Base-by-base conservation (phyloP, 2,888 invertebrate species). In the Perdita meconis region DNA sequence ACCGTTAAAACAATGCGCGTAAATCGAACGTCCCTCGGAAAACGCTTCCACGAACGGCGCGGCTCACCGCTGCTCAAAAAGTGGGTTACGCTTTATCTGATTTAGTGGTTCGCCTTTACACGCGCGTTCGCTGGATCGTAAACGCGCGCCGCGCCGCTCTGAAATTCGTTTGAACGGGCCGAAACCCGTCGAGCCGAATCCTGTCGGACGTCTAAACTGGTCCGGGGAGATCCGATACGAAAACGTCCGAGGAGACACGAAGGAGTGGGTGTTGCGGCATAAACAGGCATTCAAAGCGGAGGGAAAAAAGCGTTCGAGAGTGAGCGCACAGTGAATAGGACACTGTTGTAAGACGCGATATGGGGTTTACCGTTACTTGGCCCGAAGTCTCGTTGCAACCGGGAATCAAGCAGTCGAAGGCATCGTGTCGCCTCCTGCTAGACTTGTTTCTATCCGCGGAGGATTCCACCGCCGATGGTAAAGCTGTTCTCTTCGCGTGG, bases 361-460 rank as follows among this genome's bases (percentile, higher is more conserved):
- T 68, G 56, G 68, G 73, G 82, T 84, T 78, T 86, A 88, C 90
- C 89, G 90, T 90, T 90, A 90, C 84, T 90, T 87, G 90, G 89
- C 89, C 90, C 88, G 82, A 78, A 81, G 73, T 80, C 77, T 77
- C 78, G 61, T 72, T 79, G 75, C 56, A 51, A 26, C 70, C 55
- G 34, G 71, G 47, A 59, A 65, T 81, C 79, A 55, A 69, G 57
- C 60, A 68, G 47, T 75, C 68, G 71, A 76, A 77, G 66, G 57
- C 66, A 65, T 65, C 70, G 65, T 55, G 55, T 36, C 6, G 30
- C 30, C 30, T 30, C 2, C 19, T 16, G 19, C 50, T 70, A 59
- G 59, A 64, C 74, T 70, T 73, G 66, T 73, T 60, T 64, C 40
- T 56, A 68, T 78, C 40, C 61, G 44, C 24, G 38, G 51, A 63